Base-by-base conservation (phyloP, 2,888 invertebrate species). In the Xylota sylvarum region DNA sequence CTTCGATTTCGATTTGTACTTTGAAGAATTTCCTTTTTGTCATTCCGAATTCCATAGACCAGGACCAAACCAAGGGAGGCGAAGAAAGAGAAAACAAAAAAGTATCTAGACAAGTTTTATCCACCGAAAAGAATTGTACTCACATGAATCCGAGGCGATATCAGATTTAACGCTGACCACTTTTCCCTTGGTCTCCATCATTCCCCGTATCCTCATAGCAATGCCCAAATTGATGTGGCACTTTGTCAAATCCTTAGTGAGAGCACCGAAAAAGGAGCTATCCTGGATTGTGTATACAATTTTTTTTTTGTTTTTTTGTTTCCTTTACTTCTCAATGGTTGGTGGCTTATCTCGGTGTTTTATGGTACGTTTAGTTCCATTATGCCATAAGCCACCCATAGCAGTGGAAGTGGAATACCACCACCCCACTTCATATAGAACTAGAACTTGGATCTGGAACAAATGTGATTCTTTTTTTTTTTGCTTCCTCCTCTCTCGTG, bases 351-450 rank as follows among this genome's bases (percentile, higher is more conserved):
- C 86, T 86, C 77, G 67, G 86, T 86, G 78, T 82, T 86, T 86
- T 86, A 86, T 86, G 82, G 82, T 86, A 86, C 86, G 86, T 78
- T 86, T 82, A 82, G 86, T 86, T 86, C 82, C 64, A 86, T 86
- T 86, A 82, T 82, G 73, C 86, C 72, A 82, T 78, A 86, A 82
- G 82, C 77, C 73, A 82, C 76, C 85, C 72, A 62, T 58, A 58
- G n/a, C n/a, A n/a, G 14, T 60, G 76, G 76, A 80, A 62, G 70
- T 60, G 23, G 64, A 65, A 76, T 65, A 43, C 80, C 40, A 43
- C 80, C 40, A 56, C 67, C 73, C 62, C 58, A 73, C 58, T 46
- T 60, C 72, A 64, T 73, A 78, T 19, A 37, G 60, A 80, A 85
- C 76, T 76, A 72, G 52, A 80, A 85, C 81, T 80, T 76, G 80